These are phyloP conservation scores for Phengaris arion DNA, from an alignment of 2,888 invertebrate genomes.

Conservation along the genomic window DNA sequence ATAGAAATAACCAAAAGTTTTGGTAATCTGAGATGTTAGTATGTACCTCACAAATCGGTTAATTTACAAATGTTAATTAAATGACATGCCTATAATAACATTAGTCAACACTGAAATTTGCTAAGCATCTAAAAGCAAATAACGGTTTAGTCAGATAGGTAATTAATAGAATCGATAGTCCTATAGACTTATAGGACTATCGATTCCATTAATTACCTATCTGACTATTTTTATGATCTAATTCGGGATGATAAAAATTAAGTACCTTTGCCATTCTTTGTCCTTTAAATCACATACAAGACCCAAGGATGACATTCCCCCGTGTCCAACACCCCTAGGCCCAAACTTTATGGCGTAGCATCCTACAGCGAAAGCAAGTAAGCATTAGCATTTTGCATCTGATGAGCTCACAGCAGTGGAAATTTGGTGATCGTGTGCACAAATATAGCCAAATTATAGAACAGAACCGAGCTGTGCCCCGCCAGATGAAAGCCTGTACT, in stretches of 20 bases:
- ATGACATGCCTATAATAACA: slow-evolving; percentile 31
- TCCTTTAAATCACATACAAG: slow-evolving; percentile 92
- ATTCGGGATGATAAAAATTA: slow-evolving; percentile 47
- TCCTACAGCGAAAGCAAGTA: slow-evolving; percentile 82
- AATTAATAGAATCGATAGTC: slow-evolving; percentile 44
- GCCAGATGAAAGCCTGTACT: slow-evolving; percentile 58
- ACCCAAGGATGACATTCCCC: slow-evolving; percentile 91
- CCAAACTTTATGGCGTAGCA: slow-evolving; percentile 98
- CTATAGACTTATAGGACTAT: slow-evolving; percentile 56
- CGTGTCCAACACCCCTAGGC: slow-evolving; percentile 95
- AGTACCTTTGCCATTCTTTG: slow-evolving; percentile 86
- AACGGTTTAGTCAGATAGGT: slow-evolving; percentile 43
- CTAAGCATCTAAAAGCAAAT: slow-evolving; percentile 39
- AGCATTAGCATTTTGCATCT: slow-evolving; percentile 61
- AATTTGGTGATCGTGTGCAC: slow-evolving; percentile 18
- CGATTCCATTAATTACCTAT: slow-evolving; percentile 39
- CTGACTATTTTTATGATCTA: slow-evolving; percentile 40
- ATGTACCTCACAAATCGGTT: slow-evolving; percentile 7
- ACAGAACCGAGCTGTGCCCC: slow-evolving; percentile 58
- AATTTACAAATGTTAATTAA: slow-evolving; percentile 36
- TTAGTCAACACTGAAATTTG: slow-evolving; percentile 32
- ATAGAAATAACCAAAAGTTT: slow-evolving; percentile 76
- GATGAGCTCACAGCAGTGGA: slow-evolving; percentile 58
- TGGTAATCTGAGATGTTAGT: slow-evolving; percentile 68
- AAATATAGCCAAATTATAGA: slow-evolving; percentile 34